Evolutionary conservation across 1,140 invertebrate species (phyloP).

Genomic region (Colletes gigas): DNA sequence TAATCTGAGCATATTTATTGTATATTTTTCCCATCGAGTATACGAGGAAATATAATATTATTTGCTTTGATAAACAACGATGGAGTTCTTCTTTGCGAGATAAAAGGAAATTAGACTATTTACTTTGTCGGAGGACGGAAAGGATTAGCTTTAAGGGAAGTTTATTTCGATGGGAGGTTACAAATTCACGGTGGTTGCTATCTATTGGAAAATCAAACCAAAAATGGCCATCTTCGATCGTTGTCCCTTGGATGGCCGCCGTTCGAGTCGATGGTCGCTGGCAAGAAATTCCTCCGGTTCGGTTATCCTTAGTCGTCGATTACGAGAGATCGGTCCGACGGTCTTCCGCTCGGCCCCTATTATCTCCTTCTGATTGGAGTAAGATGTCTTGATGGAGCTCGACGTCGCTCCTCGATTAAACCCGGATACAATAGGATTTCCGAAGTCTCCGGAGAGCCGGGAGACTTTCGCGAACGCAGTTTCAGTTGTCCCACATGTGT

Average conservation of each 20-base stretch:
- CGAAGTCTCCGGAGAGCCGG: slow-evolving; percentile 21
- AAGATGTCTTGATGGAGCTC: neutral
- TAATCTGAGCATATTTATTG: no score
- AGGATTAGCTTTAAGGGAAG: no score
- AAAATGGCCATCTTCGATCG: no score
- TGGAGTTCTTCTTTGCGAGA: no score
- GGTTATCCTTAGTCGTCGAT: slow-evolving; percentile 20
- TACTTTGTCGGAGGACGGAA: no score
- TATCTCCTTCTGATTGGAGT: slow-evolving; percentile 18
- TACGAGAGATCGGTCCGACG: slow-evolving; percentile 23
- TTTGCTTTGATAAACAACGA: no score
- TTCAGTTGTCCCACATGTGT: slow-evolving; percentile 16
- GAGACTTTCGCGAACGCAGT: slow-evolving; percentile 8
- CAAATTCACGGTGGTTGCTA: no score
- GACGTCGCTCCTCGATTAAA: slow-evolving; percentile 50
- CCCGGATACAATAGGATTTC: slow-evolving; percentile 47
- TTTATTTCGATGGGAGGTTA: neutral
- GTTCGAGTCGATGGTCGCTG: neutral
- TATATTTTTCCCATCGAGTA: no score
- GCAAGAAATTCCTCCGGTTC: slow-evolving; percentile 6
- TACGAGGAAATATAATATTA: no score
- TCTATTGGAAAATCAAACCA: no score
- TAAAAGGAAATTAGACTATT: no score
- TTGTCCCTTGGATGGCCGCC: neutral
- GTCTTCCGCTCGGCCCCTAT: slow-evolving; percentile 1